phyloP scores from a whole-genome alignment of 2,113 vertebrate species.

The Salvelinus sp. region DNA sequence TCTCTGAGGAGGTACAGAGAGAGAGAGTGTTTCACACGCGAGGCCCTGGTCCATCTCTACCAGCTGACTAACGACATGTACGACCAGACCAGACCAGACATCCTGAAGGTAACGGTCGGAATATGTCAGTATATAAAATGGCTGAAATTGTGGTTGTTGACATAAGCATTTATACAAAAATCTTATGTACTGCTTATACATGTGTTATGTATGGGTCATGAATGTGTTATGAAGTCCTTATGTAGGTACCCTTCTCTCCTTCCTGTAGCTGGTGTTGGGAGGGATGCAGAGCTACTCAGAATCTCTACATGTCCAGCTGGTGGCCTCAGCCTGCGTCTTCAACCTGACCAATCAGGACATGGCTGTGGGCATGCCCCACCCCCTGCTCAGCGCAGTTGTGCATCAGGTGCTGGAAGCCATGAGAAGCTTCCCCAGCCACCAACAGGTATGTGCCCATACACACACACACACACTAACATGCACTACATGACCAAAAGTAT shows the following conservation, averaged over 20 bases:
- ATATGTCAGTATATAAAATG: background rate
- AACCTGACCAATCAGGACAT: constrained; percentile 88
- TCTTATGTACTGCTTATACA: too few relatives aligned
- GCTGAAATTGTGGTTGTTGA: too few relatives aligned
- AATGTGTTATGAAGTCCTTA: too few relatives aligned
- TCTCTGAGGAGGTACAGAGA: constrained; percentile 89
- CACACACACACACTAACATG: background rate
- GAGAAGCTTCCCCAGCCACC: constrained; percentile 88
- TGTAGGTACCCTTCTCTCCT: background rate
- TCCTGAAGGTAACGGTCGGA: constrained; percentile 78
- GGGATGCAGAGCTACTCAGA: constrained; percentile 88
- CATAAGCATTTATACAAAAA: too few relatives aligned
- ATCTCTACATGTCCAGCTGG: constrained; percentile 85
- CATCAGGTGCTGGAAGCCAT: constrained; percentile 86
- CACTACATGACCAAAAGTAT: too few relatives aligned
- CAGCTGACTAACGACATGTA: too few relatives aligned
- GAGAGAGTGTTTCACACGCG: constrained; percentile 86
- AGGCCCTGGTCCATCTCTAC: constrained; percentile 91
- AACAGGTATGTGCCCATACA: constrained; percentile 63
- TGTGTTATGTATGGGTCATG: too few relatives aligned
- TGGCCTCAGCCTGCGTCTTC: constrained; percentile 90
- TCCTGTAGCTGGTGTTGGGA: constrained; percentile 81
- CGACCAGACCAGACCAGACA: constrained; percentile 79
- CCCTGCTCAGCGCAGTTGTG: constrained; percentile 82
- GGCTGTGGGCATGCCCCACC: constrained; percentile 82